These are phyloP conservation scores for Cantharis lateralis DNA, from an alignment of 2,888 invertebrate genomes.

Conservation along the genomic window DNA sequence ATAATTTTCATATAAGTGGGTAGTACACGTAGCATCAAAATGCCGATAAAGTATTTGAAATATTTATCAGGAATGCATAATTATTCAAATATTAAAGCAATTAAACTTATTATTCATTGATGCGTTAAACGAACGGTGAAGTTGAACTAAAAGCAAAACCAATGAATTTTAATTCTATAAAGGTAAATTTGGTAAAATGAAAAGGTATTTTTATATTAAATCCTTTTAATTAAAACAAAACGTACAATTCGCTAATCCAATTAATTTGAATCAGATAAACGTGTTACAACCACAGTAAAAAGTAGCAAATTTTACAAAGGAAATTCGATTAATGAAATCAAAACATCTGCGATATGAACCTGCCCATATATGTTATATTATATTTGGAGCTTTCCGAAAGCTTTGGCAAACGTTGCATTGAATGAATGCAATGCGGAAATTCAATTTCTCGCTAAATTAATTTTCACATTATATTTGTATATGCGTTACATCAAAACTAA, in stretches of 20 bases:
- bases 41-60: neutral
- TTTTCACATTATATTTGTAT: slow-evolving; percentile 9
- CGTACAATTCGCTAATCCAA: slow-evolving; percentile 26
- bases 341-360: slow-evolving; percentile 29
- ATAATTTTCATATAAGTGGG: neutral
- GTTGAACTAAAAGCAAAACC: slow-evolving; percentile 2
- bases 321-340: slow-evolving; percentile 30
- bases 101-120: slow-evolving; percentile 5
- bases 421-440: slow-evolving; percentile 23
- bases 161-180: slow-evolving; percentile 6
- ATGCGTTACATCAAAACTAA: slow-evolving; percentile 4
- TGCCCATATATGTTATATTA: slow-evolving; percentile 2
- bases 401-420: slow-evolving; percentile 18
- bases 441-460: slow-evolving; percentile 30
- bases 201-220: slow-evolving; percentile 21
- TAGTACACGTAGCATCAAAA: neutral
- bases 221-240: slow-evolving; percentile 27
- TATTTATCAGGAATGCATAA: neutral
- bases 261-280: slow-evolving; percentile 28
- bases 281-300: slow-evolving; percentile 23
- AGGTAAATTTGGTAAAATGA: slow-evolving; percentile 15
- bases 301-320: slow-evolving; percentile 18
- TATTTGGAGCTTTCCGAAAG: slow-evolving; percentile 7
- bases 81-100: neutral
- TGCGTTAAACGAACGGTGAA: neutral